Percentiles rank a stretch among this genome's conserved stretches.
Conservation (phyloP, 2,113 vertebrate genomes). For the Octodon degus region DNA sequence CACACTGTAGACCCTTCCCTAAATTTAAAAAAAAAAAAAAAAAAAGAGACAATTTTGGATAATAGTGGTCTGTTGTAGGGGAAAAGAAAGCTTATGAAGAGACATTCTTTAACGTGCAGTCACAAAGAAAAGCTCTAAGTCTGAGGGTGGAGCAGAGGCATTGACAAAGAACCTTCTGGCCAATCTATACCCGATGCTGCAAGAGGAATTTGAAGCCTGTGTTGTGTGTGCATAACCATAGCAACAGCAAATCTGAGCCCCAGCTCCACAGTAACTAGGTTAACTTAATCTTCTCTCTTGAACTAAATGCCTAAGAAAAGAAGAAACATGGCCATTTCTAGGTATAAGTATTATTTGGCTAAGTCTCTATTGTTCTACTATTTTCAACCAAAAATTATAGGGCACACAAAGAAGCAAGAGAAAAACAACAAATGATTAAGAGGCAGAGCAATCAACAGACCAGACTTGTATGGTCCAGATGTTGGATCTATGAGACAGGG, state of each 20-base stretch:
- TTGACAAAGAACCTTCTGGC: background rate
- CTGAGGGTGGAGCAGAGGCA: background rate
- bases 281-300: background rate
- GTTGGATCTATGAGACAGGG: background rate
- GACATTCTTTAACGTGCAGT: background rate
- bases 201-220: background rate
- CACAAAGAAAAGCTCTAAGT: constrained; percentile 11
- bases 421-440: background rate
- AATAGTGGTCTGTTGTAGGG: background rate
- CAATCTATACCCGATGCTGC: background rate
- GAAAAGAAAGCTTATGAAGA: background rate
- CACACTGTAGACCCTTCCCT: too few relatives aligned
- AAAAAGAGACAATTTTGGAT: background rate
- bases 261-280: background rate
- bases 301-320: background rate
- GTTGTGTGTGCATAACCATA: background rate
- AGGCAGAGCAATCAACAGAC: background rate
- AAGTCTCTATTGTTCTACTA: background rate
- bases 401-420: background rate
- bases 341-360: background rate
- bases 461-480: background rate
- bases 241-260: background rate
- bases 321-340: constrained; percentile 21
- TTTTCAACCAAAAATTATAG: constrained; percentile 9
- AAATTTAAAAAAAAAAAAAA: too few relatives aligned